phyloP scores from a whole-genome alignment of 2,888 invertebrate species.

The Troides oblongomaculatus region DNA sequence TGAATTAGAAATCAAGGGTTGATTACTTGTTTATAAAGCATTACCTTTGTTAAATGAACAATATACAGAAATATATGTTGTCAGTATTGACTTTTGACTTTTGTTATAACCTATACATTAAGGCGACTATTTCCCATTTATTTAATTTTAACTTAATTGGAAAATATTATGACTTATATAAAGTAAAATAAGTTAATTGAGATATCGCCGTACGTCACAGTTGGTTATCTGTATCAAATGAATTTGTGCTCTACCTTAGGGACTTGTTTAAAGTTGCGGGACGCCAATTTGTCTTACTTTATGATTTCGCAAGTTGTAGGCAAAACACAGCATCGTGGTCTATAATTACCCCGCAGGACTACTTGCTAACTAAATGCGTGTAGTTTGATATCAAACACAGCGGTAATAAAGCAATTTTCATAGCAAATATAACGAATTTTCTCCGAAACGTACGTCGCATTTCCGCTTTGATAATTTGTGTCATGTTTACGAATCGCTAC shows the following conservation, averaged over 20 bases:
- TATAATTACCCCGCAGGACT: slow-evolving; percentile 22
- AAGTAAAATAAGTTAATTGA: background rate
- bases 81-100: background rate
- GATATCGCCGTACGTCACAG: background rate
- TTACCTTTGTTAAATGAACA: background rate
- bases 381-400: slow-evolving; percentile 24
- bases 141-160: no score
- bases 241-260: slow-evolving; percentile 1
- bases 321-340: slow-evolving; percentile 17
- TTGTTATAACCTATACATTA: background rate
- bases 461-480: background rate
- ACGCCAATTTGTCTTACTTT: slow-evolving; percentile 25
- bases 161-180: no score
- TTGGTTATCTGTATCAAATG: background rate
- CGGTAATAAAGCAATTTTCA: slow-evolving; percentile 23
- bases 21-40: background rate
- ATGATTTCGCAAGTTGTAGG: slow-evolving; percentile 17
- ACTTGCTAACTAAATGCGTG: slow-evolving; percentile 21
- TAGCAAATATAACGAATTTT: slow-evolving; percentile 10
- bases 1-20: background rate
- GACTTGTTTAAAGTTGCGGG: slow-evolving; percentile 7
- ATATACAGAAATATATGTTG: background rate
- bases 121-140: no score
- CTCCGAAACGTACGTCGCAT: background rate
- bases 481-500: background rate